Evolutionary conservation across 2,888 invertebrate genomes (phyloP).

Genomic region (Philopedon plagiatum): DNA sequence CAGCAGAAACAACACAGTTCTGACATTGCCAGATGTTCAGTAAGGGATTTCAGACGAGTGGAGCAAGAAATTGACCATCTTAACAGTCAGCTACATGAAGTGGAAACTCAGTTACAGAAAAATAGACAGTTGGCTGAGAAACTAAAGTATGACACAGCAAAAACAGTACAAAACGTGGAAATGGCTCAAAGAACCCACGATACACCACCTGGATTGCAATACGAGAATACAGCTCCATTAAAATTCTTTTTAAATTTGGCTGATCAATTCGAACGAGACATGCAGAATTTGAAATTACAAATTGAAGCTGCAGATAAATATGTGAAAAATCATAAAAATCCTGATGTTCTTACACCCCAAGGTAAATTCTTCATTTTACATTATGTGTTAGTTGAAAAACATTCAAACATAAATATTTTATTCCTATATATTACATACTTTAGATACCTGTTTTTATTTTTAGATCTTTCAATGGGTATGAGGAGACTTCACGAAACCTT

Average conservation of each 20-base stretch:
- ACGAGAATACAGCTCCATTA: constrained; percentile 81
- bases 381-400: no score
- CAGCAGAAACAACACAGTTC: constrained; percentile 79
- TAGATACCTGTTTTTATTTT: constrained; percentile 55
- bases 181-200: constrained; percentile 86
- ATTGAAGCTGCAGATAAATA: constrained; percentile 82
- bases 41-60: constrained; percentile 75
- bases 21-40: constrained; percentile 68
- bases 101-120: constrained; percentile 76
- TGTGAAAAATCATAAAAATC: constrained; percentile 77
- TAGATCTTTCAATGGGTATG: constrained; percentile 85
- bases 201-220: constrained; percentile 81
- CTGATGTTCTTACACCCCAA: constrained; percentile 77
- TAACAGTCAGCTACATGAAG: constrained; percentile 73
- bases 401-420: no score
- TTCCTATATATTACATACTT: constrained; percentile 9
- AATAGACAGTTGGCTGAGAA: constrained; percentile 75
- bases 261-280: constrained; percentile 79
- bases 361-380: no score
- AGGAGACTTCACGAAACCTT: constrained; percentile 88
- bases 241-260: constrained; percentile 80
- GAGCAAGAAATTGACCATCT: constrained; percentile 76
- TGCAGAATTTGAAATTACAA: constrained; percentile 78
- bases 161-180: constrained; percentile 80
- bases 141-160: constrained; percentile 81